phyloP scores from a whole-genome alignment of 1,140 invertebrate species.

The Lordiphosa mommai region DNA sequence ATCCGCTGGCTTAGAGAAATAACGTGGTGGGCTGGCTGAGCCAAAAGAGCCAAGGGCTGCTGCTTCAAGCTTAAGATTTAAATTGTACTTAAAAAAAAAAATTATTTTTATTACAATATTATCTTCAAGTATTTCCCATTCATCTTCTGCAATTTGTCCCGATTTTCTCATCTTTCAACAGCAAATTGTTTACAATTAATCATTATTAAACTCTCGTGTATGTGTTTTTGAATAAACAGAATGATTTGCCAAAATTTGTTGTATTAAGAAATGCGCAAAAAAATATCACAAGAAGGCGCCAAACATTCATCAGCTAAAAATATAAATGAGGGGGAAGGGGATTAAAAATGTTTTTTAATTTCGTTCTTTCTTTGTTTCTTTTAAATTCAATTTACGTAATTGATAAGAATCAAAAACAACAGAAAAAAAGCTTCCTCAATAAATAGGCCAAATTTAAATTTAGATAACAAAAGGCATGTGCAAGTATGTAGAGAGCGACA shows the following conservation, averaged over 20 bases:
- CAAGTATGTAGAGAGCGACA: not conserved
- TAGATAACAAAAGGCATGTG: slow-evolving; percentile 36
- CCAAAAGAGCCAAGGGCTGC: no score
- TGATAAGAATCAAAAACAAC: slow-evolving; percentile 69
- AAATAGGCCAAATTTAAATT: slow-evolving; percentile 74
- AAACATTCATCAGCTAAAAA: slow-evolving; percentile 13
- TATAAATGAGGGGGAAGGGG: slow-evolving; percentile 19
- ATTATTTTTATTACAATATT: no score
- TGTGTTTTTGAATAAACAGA: slow-evolving; percentile 28
- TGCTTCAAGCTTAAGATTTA: no score
- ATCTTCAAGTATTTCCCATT: no score
- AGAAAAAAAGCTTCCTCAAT: slow-evolving; percentile 27
- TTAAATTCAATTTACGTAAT: slow-evolving; percentile 60
- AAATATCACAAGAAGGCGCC: slow-evolving; percentile 11
- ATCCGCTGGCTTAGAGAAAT: no score
- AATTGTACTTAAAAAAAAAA: no score
- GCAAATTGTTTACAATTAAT: slow-evolving; percentile 25
- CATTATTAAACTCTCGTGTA: slow-evolving; percentile 26
- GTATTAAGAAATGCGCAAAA: slow-evolving; percentile 57
- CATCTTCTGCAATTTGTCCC: not conserved
- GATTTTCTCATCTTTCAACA: not conserved
- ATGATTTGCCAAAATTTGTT: slow-evolving; percentile 42
- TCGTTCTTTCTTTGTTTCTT: slow-evolving; percentile 28
- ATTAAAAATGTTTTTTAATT: slow-evolving; percentile 11
- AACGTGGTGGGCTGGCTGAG: no score